A percentile compares a stretch with the other conserved stretches of the same genome.
Evolutionary conservation across 35 echinoderm and acorn worm genomes (phyloP).

Genomic region (Chiridota heheva): DNA sequence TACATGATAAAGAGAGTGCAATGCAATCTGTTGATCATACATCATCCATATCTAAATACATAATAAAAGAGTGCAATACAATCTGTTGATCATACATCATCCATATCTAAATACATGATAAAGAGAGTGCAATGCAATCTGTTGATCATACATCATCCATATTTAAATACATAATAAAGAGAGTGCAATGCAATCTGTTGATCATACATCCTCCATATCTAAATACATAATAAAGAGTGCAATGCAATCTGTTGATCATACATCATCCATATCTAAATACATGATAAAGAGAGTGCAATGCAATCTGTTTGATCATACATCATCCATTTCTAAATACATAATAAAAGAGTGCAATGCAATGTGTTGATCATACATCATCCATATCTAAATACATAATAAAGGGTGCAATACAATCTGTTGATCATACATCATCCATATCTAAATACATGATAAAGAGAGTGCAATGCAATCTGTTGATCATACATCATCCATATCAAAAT

Average conservation of each 20-base stretch:
- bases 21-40: constrained; percentile 73
- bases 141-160: constrained; percentile 85
- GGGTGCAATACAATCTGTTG: constrained; percentile 78
- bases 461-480: constrained; percentile 75
- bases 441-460: too few relatives aligned
- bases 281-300: too few relatives aligned
- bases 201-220: constrained; percentile 92
- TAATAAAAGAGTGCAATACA: constrained; percentile 55
- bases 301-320: constrained; percentile 69
- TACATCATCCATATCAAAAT: constrained; percentile 87
- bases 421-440: constrained; percentile 93
- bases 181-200: constrained; percentile 78
- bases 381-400: constrained; percentile 77
- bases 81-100: constrained; percentile 81
- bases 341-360: constrained; percentile 63
- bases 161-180: constrained; percentile 72
- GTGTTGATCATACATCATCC: constrained; percentile 85
- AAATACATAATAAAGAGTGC: constrained; percentile 38
- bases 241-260: constrained; percentile 80
- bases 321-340: constrained; percentile 88
- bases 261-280: constrained; percentile 85
- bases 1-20: too few relatives aligned
- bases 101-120: constrained; percentile 85
- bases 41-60: constrained; percentile 91
- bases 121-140: constrained; percentile 78